Evolutionary conservation across 1,140 invertebrate species (phyloP).

Genomic region (Homalodisca vitripennis): DNA sequence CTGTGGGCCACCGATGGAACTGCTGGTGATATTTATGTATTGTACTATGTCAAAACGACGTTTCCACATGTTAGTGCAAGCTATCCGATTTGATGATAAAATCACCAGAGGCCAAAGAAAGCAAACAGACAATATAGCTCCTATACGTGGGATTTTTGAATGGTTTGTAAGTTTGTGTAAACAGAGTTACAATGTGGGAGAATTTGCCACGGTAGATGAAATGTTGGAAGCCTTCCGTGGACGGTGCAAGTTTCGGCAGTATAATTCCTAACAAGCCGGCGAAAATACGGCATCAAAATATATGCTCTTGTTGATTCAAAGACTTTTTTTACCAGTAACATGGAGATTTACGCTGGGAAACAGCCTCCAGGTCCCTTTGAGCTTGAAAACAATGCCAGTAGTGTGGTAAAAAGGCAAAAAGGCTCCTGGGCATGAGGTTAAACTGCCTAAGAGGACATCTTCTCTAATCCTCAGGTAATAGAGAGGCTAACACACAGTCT

Average conservation of each 20-base stretch:
- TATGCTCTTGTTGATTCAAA: slow-evolving; percentile 1
- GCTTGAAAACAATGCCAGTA: not conserved
- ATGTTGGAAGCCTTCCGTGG: not conserved
- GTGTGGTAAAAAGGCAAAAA: slow-evolving; percentile 4
- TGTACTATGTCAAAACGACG: too few species aligned
- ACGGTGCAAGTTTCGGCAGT: slow-evolving; percentile 1
- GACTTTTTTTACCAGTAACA: not conserved
- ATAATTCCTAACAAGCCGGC: not conserved
- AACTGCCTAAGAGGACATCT: too few species aligned
- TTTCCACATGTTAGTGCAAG: too few species aligned
- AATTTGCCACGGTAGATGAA: not conserved
- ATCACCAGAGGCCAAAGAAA: too few species aligned
- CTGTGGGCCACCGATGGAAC: too few species aligned
- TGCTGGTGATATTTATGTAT: too few species aligned
- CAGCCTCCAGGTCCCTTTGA: slow-evolving; percentile 12
- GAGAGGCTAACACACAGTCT: too few species aligned
- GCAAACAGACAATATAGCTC: not conserved
- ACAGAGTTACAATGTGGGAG: not conserved
- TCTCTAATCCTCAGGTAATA: too few species aligned
- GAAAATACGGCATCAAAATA: slow-evolving; percentile 19
- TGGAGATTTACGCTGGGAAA: slow-evolving; percentile 8
- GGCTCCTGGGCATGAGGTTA: not conserved
- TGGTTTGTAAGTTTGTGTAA: too few species aligned
- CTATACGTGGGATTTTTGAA: not conserved
- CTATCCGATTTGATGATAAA: too few species aligned